These are phyloP conservation scores for Atractosteus spatula DNA, from an alignment of 2,113 vertebrate species.

Conservation along the genomic window DNA sequence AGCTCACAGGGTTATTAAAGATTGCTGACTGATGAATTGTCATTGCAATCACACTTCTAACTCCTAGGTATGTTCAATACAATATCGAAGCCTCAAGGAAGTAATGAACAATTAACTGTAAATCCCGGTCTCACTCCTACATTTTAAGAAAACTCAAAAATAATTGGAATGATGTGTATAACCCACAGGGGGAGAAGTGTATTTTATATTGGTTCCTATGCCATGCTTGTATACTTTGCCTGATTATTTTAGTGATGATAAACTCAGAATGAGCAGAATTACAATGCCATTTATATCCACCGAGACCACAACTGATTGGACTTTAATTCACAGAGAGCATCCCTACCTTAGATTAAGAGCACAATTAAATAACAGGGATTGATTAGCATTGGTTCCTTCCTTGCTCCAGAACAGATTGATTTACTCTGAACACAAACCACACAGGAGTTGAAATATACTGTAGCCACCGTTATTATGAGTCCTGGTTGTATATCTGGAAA, in stretches of 20 bases:
- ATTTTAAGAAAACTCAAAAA: neutral
- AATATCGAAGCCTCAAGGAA: too few relatives aligned
- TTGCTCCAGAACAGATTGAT: slow-evolving; percentile 33
- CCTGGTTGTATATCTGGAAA: slow-evolving; percentile 23
- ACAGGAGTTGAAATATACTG: slow-evolving; percentile 28
- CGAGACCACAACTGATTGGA: slow-evolving; percentile 15
- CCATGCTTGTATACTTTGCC: neutral
- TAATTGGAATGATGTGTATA: neutral
- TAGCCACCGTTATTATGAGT: slow-evolving; percentile 34
- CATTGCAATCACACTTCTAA: too few relatives aligned
- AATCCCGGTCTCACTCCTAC: slow-evolving; percentile 2
- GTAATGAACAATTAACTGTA: neutral
- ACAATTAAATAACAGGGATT: slow-evolving; percentile 50
- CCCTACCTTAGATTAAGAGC: slow-evolving; percentile 38
- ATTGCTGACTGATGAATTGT: too few relatives aligned
- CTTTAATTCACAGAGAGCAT: slow-evolving; percentile 30
- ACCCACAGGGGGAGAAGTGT: neutral
- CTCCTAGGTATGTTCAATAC: too few relatives aligned
- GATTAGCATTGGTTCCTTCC: slow-evolving; percentile 28
- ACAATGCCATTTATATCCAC: slow-evolving; percentile 14
- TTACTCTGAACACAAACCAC: slow-evolving; percentile 28
- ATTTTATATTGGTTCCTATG: too few relatives aligned
- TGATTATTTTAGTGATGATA: slow-evolving; percentile 15
- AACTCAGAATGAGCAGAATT: slow-evolving; percentile 13
- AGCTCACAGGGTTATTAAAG: too few relatives aligned